Conservation (phyloP, 2,888 invertebrate species). For the Drosophila affinis region DNA sequence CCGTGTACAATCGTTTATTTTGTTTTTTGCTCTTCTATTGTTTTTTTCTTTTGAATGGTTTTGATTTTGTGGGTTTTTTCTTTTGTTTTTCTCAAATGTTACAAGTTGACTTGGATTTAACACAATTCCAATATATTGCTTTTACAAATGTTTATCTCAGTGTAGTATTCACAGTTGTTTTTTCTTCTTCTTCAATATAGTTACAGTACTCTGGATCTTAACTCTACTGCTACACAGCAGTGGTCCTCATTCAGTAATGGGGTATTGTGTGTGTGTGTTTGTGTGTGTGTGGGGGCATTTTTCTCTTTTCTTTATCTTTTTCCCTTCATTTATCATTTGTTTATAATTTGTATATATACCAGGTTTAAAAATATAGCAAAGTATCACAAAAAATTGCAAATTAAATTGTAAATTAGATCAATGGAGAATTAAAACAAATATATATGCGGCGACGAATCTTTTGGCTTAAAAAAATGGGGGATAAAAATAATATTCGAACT, state of each 20-base stretch:
- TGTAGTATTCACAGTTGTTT: conserved; percentile 43
- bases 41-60: conserved; percentile 58
- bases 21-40: conserved; percentile 66
- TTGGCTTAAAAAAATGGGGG: conserved; percentile 59
- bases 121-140: conserved; percentile 51
- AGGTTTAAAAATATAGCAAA: conserved; percentile 73
- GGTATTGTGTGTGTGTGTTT: conserved; percentile 51
- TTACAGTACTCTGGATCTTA: conserved; percentile 36
- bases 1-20: conserved; percentile 74
- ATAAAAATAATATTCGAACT: conserved; percentile 75
- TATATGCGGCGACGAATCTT: conserved; percentile 54
- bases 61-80: conserved; percentile 40
- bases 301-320: conserved; percentile 42
- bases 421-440: conserved; percentile 58
- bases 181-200: conserved; percentile 33
- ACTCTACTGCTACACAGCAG: conserved; percentile 34
- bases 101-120: conserved; percentile 56
- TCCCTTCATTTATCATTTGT: conserved; percentile 39
- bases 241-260: conserved; percentile 35
- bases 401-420: conserved; percentile 78
- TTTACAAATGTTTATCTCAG: conserved; percentile 59
- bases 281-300: conserved; percentile 22
- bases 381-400: conserved; percentile 84
- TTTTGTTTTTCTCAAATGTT: conserved; percentile 50
- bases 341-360: conserved; percentile 55